Evolutionary conservation across 1,140 invertebrate species (phyloP).

Genomic region (Drosophila mayri): DNA sequence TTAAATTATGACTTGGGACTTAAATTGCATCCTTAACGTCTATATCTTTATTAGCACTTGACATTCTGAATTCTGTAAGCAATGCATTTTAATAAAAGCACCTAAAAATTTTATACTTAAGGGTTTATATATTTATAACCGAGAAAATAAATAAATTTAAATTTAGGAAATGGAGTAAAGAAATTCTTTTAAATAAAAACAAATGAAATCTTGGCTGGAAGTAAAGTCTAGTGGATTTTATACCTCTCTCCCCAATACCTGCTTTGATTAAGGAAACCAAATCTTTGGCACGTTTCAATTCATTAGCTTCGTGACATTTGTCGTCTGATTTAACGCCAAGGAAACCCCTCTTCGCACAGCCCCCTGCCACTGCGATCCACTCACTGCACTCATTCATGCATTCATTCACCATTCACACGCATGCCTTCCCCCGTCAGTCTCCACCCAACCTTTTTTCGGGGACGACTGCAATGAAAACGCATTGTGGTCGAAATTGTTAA

Average conservation of each 20-base stretch:
- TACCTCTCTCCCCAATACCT: background rate
- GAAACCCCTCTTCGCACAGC: slow-evolving; percentile 20
- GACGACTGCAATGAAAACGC: slow-evolving; percentile 73
- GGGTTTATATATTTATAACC: no score
- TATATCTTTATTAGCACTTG: background rate
- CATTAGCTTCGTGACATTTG: slow-evolving; percentile 82
- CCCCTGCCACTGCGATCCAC: slow-evolving; percentile 6
- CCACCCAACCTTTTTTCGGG: slow-evolving; percentile 20
- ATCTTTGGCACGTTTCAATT: slow-evolving; percentile 81
- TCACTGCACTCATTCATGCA: slow-evolving; percentile 70
- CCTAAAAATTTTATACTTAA: no score
- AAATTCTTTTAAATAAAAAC: background rate
- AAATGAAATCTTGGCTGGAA: background rate
- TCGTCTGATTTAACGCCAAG: slow-evolving; percentile 77
- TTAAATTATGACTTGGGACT: background rate
- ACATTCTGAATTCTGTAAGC: background rate
- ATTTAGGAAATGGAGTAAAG: background rate
- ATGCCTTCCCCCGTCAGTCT: slow-evolving; percentile 24
- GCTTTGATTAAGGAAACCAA: slow-evolving; percentile 43
- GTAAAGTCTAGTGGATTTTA: background rate
- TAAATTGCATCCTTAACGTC: background rate
- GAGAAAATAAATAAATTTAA: background rate
- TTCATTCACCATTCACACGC: slow-evolving; percentile 75
- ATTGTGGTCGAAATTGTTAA: slow-evolving; percentile 84
- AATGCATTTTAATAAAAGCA: slow-evolving; percentile 8